phyloP scores from a whole-genome alignment of 2,113 vertebrate species.

The Saiga tatarica region DNA sequence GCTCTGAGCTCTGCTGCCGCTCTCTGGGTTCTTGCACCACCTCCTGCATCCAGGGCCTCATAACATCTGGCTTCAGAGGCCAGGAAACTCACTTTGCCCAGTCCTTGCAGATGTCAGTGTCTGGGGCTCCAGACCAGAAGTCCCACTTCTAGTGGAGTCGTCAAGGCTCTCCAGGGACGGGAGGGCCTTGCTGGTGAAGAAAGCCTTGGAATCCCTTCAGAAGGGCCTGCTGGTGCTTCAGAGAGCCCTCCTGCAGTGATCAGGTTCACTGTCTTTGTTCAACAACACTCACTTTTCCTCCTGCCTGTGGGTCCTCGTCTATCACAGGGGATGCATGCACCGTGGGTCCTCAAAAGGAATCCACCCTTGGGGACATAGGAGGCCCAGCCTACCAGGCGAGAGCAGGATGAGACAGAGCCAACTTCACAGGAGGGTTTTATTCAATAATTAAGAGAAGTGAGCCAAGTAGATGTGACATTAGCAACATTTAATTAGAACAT shows the following conservation, averaged over 20 bases:
- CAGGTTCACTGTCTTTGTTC: no score
- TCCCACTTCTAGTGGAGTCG: background rate
- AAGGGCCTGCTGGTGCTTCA: background rate
- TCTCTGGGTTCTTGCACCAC: no score
- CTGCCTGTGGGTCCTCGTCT: accelerated
- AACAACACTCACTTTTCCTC: accelerated
- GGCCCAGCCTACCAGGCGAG: background rate
- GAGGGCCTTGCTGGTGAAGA: background rate
- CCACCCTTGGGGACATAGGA: accelerated
- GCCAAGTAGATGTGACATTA: background rate
- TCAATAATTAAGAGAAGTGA: background rate
- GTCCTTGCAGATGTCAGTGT: background rate
- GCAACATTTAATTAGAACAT: background rate
- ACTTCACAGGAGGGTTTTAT: background rate
- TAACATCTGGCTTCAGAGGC: background rate
- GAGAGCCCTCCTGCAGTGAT: accelerated
- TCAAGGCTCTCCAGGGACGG: background rate
- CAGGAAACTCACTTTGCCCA: background rate
- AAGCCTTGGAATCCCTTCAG: background rate
- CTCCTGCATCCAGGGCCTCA: background rate
- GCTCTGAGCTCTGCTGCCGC: background rate
- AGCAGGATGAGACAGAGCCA: background rate
- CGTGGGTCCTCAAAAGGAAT: background rate
- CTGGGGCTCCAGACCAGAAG: no score
- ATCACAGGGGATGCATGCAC: background rate